These are phyloP conservation scores for Etia nguti DNA, from an alignment of 2,113 vertebrate genomes.

Conservation along the genomic window DNA sequence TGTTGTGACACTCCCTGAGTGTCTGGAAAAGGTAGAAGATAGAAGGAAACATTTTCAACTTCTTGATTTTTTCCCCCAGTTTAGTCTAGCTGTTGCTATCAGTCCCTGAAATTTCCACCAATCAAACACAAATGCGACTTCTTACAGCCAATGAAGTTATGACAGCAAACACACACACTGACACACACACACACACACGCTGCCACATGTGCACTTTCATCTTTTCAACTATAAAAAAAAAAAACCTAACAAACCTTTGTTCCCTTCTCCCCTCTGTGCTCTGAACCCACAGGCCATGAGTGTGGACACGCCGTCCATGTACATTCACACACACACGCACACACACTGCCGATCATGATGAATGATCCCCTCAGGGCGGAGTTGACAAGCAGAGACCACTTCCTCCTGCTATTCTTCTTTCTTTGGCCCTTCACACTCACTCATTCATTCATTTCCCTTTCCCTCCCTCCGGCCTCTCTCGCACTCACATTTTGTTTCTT, in stretches of 20 bases:
- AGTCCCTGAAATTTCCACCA: slow-evolving; percentile 15
- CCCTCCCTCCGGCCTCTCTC: slow-evolving; percentile 42
- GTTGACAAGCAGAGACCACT: slow-evolving; percentile 62
- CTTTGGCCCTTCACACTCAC: slow-evolving; percentile 61
- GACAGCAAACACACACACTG: not conserved
- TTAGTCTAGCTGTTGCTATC: not conserved
- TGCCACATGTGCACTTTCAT: slow-evolving; percentile 11
- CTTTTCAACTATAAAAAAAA: not conserved
- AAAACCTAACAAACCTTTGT: slow-evolving; percentile 9
- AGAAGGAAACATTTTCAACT: not conserved
- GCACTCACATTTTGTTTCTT: slow-evolving; percentile 31
- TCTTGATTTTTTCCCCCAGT: slow-evolving; percentile 4
- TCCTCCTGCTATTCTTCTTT: slow-evolving; percentile 64
- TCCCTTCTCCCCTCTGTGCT: not conserved
- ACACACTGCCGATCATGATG: slow-evolving; percentile 55
- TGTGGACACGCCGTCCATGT: not conserved
- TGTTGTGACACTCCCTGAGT: not conserved
- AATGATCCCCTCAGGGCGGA: slow-evolving; percentile 59
- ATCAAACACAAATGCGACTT: slow-evolving; percentile 7
- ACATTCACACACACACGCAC: slow-evolving; percentile 28
- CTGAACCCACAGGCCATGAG: slow-evolving; percentile 19
- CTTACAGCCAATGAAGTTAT: slow-evolving; percentile 1
- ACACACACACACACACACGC: not conserved
- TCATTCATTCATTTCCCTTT: slow-evolving; percentile 59
- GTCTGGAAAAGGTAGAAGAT: not conserved